Evolutionary conservation across 2,888 invertebrate genomes (phyloP), one percentile per base, ranked within the genome.

Genomic region (Merodon equestris): DNA sequence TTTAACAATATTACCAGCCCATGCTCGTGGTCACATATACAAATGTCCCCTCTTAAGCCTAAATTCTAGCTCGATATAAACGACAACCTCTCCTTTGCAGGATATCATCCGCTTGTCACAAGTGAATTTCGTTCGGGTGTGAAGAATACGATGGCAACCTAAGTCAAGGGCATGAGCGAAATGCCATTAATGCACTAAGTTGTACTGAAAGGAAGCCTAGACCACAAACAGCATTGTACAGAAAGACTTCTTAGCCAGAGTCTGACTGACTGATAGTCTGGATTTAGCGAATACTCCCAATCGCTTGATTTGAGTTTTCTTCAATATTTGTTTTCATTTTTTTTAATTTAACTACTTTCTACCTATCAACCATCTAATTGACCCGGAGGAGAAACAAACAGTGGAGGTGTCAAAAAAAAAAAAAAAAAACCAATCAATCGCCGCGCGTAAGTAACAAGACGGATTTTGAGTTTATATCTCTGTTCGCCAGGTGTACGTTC

Each of bases 131-230:
- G 68, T 64, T 58, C 13, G 68, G 58, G 79, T 50, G 79, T 70
- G 58, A 64, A 68, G 74, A 12, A 36, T 36, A 70, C 53, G 34
- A 79, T 79, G 79, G 79, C 79, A 79, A 74, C 79, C 68, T 79
- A 79, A 60, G 63, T 38, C 50, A 17, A 44, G 50, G 57, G 61
- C 13, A 64, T 27, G 27, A 66, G 54, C 67, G 63, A 73, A 53
- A 77, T 77, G 77, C 61, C 61, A 57, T 73, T 73, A 57, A 15
- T 77, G 77, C 77, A 73, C 72, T 77, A 40, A 77, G 67, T 77
- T 77, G 72, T 72, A 68, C 34, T 36, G 56, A 57, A 72, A 56
- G 15, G 19, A 51, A 64, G 36, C 36, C 36, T 36, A 75, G 40
- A 53, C 50, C 40, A 42, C 44, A 70, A 61, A 58, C 63, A 79